Evolutionary conservation across 2,797 vertebrate species (phyloP).

Genomic region (Catostomus latipinnis): DNA sequence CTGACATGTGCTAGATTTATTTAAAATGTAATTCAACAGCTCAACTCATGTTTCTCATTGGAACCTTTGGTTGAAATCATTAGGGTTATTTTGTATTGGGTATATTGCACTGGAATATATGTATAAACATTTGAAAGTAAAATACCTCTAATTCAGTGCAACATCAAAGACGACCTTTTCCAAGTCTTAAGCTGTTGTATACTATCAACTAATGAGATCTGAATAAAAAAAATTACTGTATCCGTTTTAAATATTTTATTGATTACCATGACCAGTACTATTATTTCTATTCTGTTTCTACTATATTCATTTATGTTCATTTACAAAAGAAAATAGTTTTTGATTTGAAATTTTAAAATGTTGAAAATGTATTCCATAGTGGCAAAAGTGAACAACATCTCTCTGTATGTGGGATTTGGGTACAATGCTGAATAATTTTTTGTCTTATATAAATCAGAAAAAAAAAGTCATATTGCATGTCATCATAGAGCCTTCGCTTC

Average conservation of each 20-base stretch:
- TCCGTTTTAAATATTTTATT: conserved; percentile 11
- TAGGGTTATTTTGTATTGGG: background rate
- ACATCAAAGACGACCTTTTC: conserved; percentile 56
- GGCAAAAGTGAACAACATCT: background rate
- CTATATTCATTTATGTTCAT: too few species aligned
- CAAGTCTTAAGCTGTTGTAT: conserved; percentile 66
- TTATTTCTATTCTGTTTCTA: too few species aligned
- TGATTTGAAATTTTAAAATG: background rate
- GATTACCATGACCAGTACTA: too few species aligned
- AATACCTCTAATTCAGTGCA: background rate
- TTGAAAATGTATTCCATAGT: background rate
- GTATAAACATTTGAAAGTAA: background rate
- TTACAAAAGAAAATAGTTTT: too few species aligned
- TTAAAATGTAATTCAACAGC: background rate
- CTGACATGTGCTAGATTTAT: background rate
- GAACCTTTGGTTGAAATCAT: background rate
- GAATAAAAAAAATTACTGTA: background rate
- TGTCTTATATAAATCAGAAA: background rate
- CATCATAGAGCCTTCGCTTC: background rate
- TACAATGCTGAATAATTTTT: background rate
- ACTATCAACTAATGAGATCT: conserved; percentile 41
- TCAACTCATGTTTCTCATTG: too few species aligned
- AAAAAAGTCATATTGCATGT: background rate
- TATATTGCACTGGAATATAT: background rate
- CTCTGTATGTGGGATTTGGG: background rate